A percentile compares a stretch with the other conserved stretches of the same genome.
These are phyloP conservation scores for Shargacucullia verbasci DNA, from an alignment of 2,888 invertebrate genomes.

Conservation along the genomic window DNA sequence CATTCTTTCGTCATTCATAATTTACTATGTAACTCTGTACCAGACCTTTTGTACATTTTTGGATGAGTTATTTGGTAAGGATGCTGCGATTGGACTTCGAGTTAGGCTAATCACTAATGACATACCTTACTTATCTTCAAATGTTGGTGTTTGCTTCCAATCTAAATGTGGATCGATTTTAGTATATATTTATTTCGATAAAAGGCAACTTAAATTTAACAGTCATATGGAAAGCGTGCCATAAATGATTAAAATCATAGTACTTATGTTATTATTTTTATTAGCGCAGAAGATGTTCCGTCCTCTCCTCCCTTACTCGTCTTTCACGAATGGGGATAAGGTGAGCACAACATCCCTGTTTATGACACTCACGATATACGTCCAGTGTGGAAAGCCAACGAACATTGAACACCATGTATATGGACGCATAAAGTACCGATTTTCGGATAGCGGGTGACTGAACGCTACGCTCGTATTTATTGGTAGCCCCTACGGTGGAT, in stretches of 20 bases:
- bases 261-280: too few species aligned
- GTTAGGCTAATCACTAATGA: not conserved
- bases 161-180: too few species aligned
- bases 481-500: conserved; percentile 14
- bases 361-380: conserved; percentile 39
- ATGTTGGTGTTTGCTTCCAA: too few species aligned
- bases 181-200: too few species aligned
- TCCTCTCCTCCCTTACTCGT: too few species aligned
- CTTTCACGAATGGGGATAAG: conserved; percentile 4
- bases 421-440: conserved; percentile 41
- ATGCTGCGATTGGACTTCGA: not conserved
- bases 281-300: too few species aligned
- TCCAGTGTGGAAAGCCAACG: conserved; percentile 12
- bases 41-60: too few species aligned
- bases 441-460: conserved; percentile 35
- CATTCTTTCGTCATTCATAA: conserved; percentile 19
- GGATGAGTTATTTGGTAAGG: too few species aligned
- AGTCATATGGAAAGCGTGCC: too few species aligned
- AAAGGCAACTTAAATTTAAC: too few species aligned
- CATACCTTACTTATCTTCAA: conserved; percentile 4
- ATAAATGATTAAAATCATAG: too few species aligned
- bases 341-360: conserved; percentile 36
- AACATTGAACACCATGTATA: conserved; percentile 30
- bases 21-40: not conserved
- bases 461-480: conserved; percentile 34